These are phyloP conservation scores for Agapornis canus DNA, from an alignment of 2,797 vertebrate genomes.

Conservation along the genomic window DNA sequence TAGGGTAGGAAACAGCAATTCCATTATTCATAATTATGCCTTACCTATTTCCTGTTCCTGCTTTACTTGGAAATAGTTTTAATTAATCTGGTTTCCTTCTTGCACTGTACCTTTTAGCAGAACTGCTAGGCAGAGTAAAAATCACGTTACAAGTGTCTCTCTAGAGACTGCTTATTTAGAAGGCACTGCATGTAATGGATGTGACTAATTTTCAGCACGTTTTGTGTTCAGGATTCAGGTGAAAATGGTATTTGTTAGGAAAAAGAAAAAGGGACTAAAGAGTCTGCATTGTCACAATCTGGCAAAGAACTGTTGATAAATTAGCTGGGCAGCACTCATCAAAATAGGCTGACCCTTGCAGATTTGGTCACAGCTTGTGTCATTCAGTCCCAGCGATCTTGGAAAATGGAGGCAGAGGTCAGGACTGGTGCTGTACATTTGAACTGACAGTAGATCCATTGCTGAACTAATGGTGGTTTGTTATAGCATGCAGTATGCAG, in stretches of 20 bases:
- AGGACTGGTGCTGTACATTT: not conserved
- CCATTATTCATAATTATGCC: not conserved
- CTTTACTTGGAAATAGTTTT: not conserved
- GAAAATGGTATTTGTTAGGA: not conserved
- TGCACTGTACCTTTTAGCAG: not conserved
- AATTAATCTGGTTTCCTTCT: not conserved
- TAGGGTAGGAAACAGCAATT: not conserved
- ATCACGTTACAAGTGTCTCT: not conserved
- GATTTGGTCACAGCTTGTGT: not conserved
- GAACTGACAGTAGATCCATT: not conserved
- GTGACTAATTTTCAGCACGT: not conserved
- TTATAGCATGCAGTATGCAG: not conserved
- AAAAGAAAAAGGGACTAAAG: not conserved
- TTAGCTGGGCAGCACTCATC: not conserved
- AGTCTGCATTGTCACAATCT: not conserved
- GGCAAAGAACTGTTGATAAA: not conserved
- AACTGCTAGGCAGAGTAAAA: not conserved
- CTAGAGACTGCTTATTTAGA: not conserved
- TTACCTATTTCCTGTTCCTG: not conserved
- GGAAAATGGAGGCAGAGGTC: not conserved
- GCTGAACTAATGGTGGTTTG: not conserved
- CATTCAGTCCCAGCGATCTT: not conserved
- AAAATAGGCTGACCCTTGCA: not conserved
- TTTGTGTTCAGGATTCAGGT: not conserved
- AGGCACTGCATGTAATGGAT: not conserved